Conservation (phyloP, 2,888 invertebrate genomes). For the Halictus ligatus region DNA sequence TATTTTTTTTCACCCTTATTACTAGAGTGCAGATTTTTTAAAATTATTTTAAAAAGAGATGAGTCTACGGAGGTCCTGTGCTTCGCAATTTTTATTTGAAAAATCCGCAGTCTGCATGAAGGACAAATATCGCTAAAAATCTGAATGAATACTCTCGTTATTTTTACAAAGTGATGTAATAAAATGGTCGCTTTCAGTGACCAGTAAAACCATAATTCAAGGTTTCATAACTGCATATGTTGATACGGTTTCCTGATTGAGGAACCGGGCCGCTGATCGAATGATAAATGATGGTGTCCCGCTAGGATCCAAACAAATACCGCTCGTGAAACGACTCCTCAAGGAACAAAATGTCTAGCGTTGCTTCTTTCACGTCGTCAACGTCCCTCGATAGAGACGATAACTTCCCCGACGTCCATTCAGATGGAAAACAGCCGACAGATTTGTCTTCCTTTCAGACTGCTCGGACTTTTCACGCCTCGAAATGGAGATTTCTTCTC, state of each 20-base stretch:
- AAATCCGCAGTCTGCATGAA: no score
- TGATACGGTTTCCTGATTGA: conserved; percentile 34
- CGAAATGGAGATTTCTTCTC: conserved; percentile 12
- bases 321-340: conserved; percentile 12
- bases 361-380: conserved; percentile 5
- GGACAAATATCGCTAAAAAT: no score
- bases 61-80: no score
- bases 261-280: conserved; percentile 41
- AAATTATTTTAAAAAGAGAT: no score
- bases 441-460: neutral
- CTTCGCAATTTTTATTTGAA: no score
- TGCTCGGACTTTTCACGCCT: neutral
- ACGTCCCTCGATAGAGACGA: conserved; percentile 13
- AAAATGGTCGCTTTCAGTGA: neutral
- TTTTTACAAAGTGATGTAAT: no score
- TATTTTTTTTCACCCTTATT: no score
- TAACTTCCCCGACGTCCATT: neutral
- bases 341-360: conserved; percentile 5
- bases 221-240: neutral
- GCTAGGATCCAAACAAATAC: conserved; percentile 11
- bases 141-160: no score
- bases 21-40: no score
- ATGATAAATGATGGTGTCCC: conserved; percentile 11
- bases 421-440: conserved; percentile 25
- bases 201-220: neutral